Evolutionary conservation across 2,888 invertebrate genomes (phyloP), one percentile per base, ranked within the genome.

Genomic region (Tribolium freemani): DNA sequence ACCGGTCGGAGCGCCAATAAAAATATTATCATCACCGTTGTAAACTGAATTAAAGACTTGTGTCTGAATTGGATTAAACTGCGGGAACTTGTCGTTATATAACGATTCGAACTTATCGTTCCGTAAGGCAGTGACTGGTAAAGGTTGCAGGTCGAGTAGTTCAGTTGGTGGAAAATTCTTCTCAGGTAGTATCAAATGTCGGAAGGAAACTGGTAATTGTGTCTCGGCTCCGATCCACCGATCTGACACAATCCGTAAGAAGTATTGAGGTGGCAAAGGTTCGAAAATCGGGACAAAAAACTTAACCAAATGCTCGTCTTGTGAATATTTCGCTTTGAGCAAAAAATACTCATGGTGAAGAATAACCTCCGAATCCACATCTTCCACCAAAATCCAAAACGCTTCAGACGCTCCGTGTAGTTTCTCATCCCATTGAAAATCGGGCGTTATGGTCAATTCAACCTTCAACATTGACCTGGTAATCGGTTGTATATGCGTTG

Each of bases 361-460:
- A 75, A 99, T 92, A 9, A 94, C 93, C 83, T 96, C 95, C 0
- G 94, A 94, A 86, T 95, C 95, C 6, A 95, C 95, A 80, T 96
- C 95, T 82, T 95, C 95, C 0, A 95, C 94, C 3, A 96, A 87
- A 80, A 96, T 94, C 95, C 95, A 95, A 86, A 96, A 96, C 0
- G 93, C 95, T 85, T 95, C 95, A 0, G 94, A 94, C 44, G 92
- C 92, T 0, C 94, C 94, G 82, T 93, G 93, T 51, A 92, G 89
- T 88, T 98, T 98, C 75, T 98, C 98, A 80, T 99, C 99, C 99
- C 99, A 99, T 83, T 98, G 96, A 87, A 99, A 99, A 87, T 99
- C 99, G 0, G 99, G 99, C 0, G 97, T 97, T 72, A 99, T 96
- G 0, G 98, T 98, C 10, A 99, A 88, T 86, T 99, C 99, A 0